These are phyloP conservation scores for Pica pica DNA, from an alignment of 2,113 vertebrate species.

Conservation along the genomic window DNA sequence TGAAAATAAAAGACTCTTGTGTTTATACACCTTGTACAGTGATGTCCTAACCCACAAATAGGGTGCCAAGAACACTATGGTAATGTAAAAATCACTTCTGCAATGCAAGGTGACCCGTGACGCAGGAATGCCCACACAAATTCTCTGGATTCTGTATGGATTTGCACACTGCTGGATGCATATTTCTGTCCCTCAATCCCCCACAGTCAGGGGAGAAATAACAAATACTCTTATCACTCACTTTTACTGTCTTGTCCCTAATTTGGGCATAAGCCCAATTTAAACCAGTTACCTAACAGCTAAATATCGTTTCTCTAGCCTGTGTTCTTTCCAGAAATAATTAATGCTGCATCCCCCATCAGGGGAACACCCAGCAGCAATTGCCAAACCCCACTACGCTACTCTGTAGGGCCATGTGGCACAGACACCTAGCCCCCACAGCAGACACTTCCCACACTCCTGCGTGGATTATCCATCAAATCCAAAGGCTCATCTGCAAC, in stretches of 20 bases:
- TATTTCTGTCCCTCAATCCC: neutral
- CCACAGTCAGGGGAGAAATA: neutral
- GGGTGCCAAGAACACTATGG: neutral
- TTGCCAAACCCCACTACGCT: neutral
- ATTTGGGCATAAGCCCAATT: slow-evolving; percentile 53
- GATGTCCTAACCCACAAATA: neutral
- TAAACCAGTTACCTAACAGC: slow-evolving; percentile 49
- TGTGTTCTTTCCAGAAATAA: slow-evolving; percentile 39
- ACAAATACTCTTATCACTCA: slow-evolving; percentile 39
- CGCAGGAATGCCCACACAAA: neutral
- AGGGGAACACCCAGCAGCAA: neutral
- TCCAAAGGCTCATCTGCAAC: neutral
- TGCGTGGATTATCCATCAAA: neutral
- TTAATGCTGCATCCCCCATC: neutral
- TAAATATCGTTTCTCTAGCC: slow-evolving; percentile 38
- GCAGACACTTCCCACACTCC: neutral
- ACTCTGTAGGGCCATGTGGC: neutral
- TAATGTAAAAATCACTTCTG: neutral
- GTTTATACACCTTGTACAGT: neutral
- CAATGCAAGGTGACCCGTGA: rapidly evolving
- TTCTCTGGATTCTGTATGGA: neutral
- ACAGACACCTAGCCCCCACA: neutral
- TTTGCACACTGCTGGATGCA: neutral
- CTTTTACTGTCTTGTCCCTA: slow-evolving; percentile 15
- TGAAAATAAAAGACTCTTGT: neutral